These are phyloP conservation scores for Notiomystis cincta DNA, from an alignment of 2,113 vertebrate genomes.

Conservation along the genomic window DNA sequence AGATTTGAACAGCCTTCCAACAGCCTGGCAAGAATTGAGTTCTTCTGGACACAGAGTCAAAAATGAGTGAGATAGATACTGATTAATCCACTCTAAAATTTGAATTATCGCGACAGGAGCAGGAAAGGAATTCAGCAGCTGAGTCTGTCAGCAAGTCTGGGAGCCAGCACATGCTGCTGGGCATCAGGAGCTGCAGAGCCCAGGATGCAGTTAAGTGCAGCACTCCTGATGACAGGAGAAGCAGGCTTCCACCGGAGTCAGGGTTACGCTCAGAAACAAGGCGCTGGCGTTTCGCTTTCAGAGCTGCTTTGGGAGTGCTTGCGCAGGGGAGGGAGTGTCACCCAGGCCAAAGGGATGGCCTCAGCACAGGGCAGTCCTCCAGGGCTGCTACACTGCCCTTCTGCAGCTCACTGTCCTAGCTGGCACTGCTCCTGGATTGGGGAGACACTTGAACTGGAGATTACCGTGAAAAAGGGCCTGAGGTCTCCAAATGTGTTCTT, in stretches of 20 bases:
- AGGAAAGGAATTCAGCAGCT: not conserved
- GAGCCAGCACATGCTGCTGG: not conserved
- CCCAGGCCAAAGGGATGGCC: not conserved
- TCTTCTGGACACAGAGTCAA: not conserved
- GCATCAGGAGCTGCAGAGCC: accelerated
- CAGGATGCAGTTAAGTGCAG: not conserved
- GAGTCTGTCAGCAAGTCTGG: not conserved
- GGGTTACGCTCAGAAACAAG: not conserved
- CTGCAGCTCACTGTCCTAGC: accelerated
- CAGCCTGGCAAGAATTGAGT: not conserved
- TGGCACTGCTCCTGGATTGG: not conserved
- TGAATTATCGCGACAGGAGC: not conserved
- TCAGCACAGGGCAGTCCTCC: not conserved
- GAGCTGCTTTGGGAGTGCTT: not conserved
- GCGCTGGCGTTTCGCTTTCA: not conserved
- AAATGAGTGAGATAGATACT: not conserved
- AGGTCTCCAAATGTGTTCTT: not conserved
- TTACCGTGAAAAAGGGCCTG: not conserved
- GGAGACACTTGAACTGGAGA: not conserved
- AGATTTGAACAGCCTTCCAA: not conserved
- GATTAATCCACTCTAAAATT: not conserved
- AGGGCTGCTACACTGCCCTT: not conserved
- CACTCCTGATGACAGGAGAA: not conserved
- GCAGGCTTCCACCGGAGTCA: not conserved
- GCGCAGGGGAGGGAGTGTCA: not conserved